These are phyloP conservation scores for Chymomyza caudatula DNA, from an alignment of 2,888 invertebrate species.

Conservation along the genomic window DNA sequence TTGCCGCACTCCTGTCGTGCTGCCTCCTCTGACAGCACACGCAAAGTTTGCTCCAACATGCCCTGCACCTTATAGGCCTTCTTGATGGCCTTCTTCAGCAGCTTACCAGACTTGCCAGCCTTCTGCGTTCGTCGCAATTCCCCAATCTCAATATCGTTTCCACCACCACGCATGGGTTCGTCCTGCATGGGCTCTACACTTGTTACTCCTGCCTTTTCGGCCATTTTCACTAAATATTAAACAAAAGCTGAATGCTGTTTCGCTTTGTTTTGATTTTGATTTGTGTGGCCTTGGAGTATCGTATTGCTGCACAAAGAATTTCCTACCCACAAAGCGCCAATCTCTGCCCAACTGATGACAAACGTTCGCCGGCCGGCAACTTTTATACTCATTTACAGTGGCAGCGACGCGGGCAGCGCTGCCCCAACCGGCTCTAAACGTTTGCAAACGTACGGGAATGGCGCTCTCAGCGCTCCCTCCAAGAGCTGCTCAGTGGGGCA, in stretches of 20 bases:
- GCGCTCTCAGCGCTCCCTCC: background rate
- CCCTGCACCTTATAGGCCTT: constrained; percentile 53
- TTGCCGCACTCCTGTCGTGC: background rate
- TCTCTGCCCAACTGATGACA: constrained; percentile 45
- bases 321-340: constrained; percentile 29
- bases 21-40: background rate
- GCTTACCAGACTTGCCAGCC: constrained; percentile 1
- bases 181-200: background rate
- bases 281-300: too few species aligned
- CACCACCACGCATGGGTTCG: background rate
- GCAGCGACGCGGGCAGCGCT: background rate
- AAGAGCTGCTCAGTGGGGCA: background rate
- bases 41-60: constrained; percentile 36
- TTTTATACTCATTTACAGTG: constrained; percentile 50
- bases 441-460: constrained; percentile 29
- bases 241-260: background rate
- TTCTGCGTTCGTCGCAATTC: constrained; percentile 17
- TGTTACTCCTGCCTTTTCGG: background rate
- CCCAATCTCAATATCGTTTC: constrained; percentile 26
- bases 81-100: constrained; percentile 50
- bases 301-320: too few species aligned
- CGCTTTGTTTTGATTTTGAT: background rate
- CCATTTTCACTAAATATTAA: background rate
- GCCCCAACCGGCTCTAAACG: constrained; percentile 32
- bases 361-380: constrained; percentile 49